A percentile compares a stretch with the other conserved stretches of the same genome.
phyloP scores from a whole-genome alignment of 2,888 invertebrate species.

The Patella depressa region DNA sequence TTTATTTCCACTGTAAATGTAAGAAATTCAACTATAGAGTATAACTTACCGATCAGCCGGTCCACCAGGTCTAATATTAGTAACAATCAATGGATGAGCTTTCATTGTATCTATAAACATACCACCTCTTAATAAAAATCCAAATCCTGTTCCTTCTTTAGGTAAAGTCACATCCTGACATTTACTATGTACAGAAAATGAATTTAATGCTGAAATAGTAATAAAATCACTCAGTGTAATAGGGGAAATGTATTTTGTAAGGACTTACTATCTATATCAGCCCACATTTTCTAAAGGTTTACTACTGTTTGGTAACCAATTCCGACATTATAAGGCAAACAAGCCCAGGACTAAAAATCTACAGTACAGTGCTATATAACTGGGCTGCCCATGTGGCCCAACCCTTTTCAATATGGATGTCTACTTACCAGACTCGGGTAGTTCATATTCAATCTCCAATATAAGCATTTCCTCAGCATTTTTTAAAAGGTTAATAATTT shows the following conservation, averaged over 20 bases:
- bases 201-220: conserved; percentile 42
- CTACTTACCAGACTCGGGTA: conserved; percentile 83
- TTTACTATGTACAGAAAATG: conserved; percentile 62
- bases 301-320: too few species aligned
- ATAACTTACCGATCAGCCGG: conserved; percentile 82
- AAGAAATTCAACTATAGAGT: too few species aligned
- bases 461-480: conserved; percentile 82
- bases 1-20: too few species aligned
- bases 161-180: conserved; percentile 75
- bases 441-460: conserved; percentile 87
- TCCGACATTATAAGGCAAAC: too few species aligned
- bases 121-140: conserved; percentile 89
- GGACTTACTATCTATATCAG: too few species aligned
- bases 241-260: not conserved
- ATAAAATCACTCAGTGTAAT: not conserved
- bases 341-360: too few species aligned
- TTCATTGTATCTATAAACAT: conserved; percentile 76
- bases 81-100: conserved; percentile 85
- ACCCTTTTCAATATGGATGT: too few species aligned
- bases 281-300: too few species aligned
- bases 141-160: conserved; percentile 84
- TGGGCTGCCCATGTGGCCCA: too few species aligned
- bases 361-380: too few species aligned
- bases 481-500: conserved; percentile 82
- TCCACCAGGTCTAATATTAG: conserved; percentile 89